Evolutionary conservation across 2,113 vertebrate genomes (phyloP), one percentile per base, ranked within the genome.

Genomic region (Lagopus leucura): DNA sequence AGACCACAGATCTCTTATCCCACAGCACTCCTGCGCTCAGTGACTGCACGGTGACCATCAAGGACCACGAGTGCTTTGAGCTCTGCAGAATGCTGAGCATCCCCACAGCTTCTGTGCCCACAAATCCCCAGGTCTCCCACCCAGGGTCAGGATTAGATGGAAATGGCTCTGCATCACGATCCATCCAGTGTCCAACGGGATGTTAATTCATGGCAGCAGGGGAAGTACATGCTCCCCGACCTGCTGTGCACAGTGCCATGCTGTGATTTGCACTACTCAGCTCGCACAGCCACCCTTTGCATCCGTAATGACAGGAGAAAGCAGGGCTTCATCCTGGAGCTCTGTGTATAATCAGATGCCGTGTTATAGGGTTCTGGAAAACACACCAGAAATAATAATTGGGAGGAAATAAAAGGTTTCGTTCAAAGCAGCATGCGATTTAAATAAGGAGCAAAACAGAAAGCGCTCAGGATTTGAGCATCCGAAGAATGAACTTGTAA

Each of bases 301-400:
- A 92, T 95, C 97, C 92, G 97, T 98, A 98, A 98, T 98, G 98
- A 98, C 98, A 97, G 98, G 95, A 97, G 97, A 91, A 97, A 98
- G 93, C 96, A 90, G 94, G 95, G 97, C 97, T 98, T 97, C 98
- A 96, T 98, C 97, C 96, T 2, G 73, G 94, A 95, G 97, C 97
- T 97, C 97, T 98, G 96, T 98, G 97, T 98, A 95, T 98, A 98
- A 98, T 98, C 97, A 98, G 97, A 97, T 98, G 97, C 96, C 88
- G 45, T 96, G 97, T 97, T 97, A 97, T 96, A 98, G 97, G 96
- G 97, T 97, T 97, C 97, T 97, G 97, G 95, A 97, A 98, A 98
- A 98, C 97, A 98, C 96, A 98, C 96, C 95, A 97, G 98, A 98
- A 98, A 98, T 98, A 97, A 98, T 98, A 98, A 98, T 97, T 97